phyloP scores from a whole-genome alignment of 23 tunicate species.

The Halocynthia aurantium region DNA sequence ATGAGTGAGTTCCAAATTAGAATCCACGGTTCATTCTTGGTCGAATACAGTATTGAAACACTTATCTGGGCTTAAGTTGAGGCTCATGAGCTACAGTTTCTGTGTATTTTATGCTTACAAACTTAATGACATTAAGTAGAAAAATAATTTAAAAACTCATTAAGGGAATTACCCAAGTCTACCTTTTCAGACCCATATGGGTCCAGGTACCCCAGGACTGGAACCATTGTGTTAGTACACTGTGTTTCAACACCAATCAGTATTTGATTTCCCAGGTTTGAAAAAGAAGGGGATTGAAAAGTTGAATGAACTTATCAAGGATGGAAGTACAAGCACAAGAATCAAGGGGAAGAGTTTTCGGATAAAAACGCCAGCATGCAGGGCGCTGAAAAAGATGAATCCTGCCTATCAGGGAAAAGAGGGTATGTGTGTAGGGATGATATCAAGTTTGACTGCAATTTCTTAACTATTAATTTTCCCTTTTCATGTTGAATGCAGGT shows the following conservation, averaged over 20 bases:
- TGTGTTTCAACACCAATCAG: too few relatives aligned
- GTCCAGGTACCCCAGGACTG: background rate
- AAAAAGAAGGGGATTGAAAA: slow-evolving; percentile 73
- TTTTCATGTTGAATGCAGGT: background rate
- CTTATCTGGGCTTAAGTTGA: too few relatives aligned
- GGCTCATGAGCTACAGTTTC: too few relatives aligned
- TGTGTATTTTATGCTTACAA: too few relatives aligned
- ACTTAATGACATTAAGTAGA: too few relatives aligned
- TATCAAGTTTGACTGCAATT: too few relatives aligned
- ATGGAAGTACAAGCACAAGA: slow-evolving; percentile 56
- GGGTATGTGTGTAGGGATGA: too few relatives aligned
- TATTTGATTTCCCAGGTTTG: slow-evolving; percentile 5
- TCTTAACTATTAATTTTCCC: too few relatives aligned
- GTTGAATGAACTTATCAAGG: slow-evolving; percentile 57
- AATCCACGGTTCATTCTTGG: too few relatives aligned
- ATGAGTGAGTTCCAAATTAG: too few relatives aligned
- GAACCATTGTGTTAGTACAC: background rate
- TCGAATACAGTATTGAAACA: too few relatives aligned
- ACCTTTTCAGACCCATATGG: background rate
- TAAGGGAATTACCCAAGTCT: background rate
- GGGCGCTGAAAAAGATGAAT: slow-evolving; percentile 63
- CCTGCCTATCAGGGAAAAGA: slow-evolving; percentile 43
- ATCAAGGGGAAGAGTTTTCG: slow-evolving; percentile 67
- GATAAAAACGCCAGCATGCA: slow-evolving; percentile 80
- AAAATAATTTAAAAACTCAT: background rate